phyloP scores from a whole-genome alignment of 1,140 invertebrate genomes.

The Popillia japonica region DNA sequence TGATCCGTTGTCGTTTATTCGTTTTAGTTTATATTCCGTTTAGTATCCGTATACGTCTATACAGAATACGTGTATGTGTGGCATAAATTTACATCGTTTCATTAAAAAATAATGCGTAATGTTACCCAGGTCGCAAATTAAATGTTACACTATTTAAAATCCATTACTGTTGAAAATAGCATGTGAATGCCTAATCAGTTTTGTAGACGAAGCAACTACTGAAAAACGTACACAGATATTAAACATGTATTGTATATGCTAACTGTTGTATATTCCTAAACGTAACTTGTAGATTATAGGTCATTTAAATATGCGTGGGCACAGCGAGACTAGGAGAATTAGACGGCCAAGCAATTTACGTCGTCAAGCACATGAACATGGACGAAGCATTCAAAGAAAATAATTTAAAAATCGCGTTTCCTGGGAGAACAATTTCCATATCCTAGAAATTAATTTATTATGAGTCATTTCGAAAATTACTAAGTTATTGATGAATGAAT shows the following conservation, averaged over 20 bases:
- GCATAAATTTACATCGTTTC: neutral
- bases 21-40: constrained; percentile 25
- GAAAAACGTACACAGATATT: neutral
- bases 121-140: neutral
- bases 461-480: no score
- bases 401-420: no score
- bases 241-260: neutral
- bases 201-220: neutral
- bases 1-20: constrained; percentile 21
- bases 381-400: no score
- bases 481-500: no score
- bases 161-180: neutral
- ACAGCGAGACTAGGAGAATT: neutral
- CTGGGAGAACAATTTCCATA: no score
- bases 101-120: neutral
- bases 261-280: neutral
- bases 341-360: no score
- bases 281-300: neutral
- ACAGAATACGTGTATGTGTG: neutral
- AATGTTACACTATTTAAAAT: neutral
- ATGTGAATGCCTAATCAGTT: neutral
- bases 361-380: no score
- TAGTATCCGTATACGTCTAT: neutral
- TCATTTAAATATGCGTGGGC: neutral
- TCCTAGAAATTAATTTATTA: no score